Evolutionary conservation across 2,888 invertebrate genomes (phyloP).

Genomic region (Agriopis leucophaearia): DNA sequence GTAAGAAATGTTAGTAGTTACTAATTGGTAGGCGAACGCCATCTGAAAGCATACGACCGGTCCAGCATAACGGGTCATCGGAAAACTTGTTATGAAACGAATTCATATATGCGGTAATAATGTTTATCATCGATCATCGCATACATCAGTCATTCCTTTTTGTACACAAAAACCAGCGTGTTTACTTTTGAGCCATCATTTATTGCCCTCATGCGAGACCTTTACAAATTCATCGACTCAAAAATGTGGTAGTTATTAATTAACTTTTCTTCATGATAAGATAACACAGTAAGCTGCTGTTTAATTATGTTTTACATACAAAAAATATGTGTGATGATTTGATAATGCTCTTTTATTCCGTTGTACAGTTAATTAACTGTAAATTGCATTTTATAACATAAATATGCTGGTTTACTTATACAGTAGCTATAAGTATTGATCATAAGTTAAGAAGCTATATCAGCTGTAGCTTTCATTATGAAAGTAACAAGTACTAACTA

Average conservation of each 20-base stretch:
- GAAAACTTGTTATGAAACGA: slow-evolving; percentile 74
- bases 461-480: slow-evolving; percentile 25
- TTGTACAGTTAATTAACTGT: slow-evolving; percentile 13
- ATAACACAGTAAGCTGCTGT: not conserved
- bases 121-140: slow-evolving; percentile 55
- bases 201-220: slow-evolving; percentile 8
- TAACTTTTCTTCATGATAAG: not conserved
- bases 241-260: slow-evolving; percentile 8
- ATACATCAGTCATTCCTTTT: slow-evolving; percentile 51
- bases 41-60: slow-evolving; percentile 64
- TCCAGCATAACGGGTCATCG: slow-evolving; percentile 70
- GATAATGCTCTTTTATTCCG: slow-evolving; percentile 3
- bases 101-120: slow-evolving; percentile 61
- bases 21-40: slow-evolving; percentile 74
- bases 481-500: slow-evolving; percentile 31
- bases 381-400: slow-evolving; percentile 9
- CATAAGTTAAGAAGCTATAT: slow-evolving; percentile 4
- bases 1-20: slow-evolving; percentile 67
- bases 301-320: not conserved
- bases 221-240: slow-evolving; percentile 10
- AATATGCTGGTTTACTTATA: slow-evolving; percentile 16
- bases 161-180: slow-evolving; percentile 49
- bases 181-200: slow-evolving; percentile 28
- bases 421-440: slow-evolving; percentile 1
- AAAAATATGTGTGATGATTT: slow-evolving; percentile 12